Evolutionary conservation across 64 coral and sea anemone species (phyloP).

Genomic region (Actinia tenebrosa): DNA sequence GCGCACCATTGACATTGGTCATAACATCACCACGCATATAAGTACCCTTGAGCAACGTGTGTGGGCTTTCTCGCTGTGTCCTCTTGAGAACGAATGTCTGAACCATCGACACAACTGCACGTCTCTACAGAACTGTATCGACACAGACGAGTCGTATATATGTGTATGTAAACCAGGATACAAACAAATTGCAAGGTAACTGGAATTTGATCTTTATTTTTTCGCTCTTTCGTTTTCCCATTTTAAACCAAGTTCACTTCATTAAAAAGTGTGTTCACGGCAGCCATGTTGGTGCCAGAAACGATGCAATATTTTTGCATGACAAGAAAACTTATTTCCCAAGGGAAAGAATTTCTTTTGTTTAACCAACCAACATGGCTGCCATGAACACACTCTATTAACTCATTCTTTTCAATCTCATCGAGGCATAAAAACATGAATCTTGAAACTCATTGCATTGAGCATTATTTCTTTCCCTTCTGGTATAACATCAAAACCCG

Average conservation of each 20-base stretch:
- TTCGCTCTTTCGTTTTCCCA: background rate
- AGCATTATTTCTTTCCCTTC: background rate
- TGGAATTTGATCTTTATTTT: constrained; percentile 2
- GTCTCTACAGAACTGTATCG: constrained; percentile 52
- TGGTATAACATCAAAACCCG: too few relatives aligned
- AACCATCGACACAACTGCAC: constrained; percentile 77
- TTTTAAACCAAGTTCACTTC: too few relatives aligned
- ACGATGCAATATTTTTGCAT: too few relatives aligned
- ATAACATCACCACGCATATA: constrained; percentile 18
- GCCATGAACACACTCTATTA: too few relatives aligned
- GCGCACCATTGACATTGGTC: constrained; percentile 36
- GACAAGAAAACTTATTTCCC: too few relatives aligned
- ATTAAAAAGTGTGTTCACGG: too few relatives aligned
- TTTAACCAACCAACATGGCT: too few relatives aligned
- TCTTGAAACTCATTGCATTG: background rate
- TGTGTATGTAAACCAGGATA: constrained; percentile 85
- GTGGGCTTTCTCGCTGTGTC: constrained; percentile 77
- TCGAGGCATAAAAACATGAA: too few relatives aligned
- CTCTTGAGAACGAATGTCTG: constrained; percentile 75
- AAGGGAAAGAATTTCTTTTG: too few relatives aligned
- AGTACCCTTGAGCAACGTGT: constrained; percentile 26
- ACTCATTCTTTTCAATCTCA: too few relatives aligned
- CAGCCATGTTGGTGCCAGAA: too few relatives aligned
- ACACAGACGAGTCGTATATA: constrained; percentile 32
- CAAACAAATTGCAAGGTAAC: constrained; percentile 11